Evolutionary conservation across 2,888 invertebrate species (phyloP), one percentile per base, ranked within the genome.

Genomic region (Deilephila elpenor): DNA sequence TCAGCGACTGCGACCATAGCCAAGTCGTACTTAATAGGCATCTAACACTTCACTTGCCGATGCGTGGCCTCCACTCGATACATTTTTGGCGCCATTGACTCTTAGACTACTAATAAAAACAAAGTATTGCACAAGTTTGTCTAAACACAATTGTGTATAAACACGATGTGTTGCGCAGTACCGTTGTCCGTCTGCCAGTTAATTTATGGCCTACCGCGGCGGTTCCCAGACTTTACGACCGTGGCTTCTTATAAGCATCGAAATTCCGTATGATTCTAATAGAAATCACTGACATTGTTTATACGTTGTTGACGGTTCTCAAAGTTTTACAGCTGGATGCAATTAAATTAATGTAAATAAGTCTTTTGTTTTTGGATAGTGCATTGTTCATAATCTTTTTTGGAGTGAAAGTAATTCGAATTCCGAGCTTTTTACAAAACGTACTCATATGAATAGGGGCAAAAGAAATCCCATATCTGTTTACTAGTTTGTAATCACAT

Each of bases 241-340:
- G 56, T 59, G 59, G 34, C 34, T 91, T 92, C 88, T 91, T 90
- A 91, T 91, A 90, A 91, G 89, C 90, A 90, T 90, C 88, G 88
- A 91, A 91, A 91, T 92, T 88, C 89, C 89, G 92, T 90, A 90
- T 87, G 88, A 85, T 89, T 93, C 91, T 92, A 93, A 91, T 92
- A 92, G 92, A 93, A 93, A 91, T 88, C 92, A 89, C 88, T 91
- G 90, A 93, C 90, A 93, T 93, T 93, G 93, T 93, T 94, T 93
- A 93, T 93, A 91, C 78, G 88, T 90, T 81, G 74, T 29, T 72
- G 76, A 83, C 56, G 92, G 72, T 86, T 83, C 88, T 88, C 93
- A 94, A 94, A 92, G 78, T 91, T 90, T 85, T 72, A 56, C 44
- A 3, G 2, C 11, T 44, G 44, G 11, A 0, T 11, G 44, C 14